Base-by-base conservation (phyloP, 2,888 invertebrate species). In the Hypena proboscidalis region DNA sequence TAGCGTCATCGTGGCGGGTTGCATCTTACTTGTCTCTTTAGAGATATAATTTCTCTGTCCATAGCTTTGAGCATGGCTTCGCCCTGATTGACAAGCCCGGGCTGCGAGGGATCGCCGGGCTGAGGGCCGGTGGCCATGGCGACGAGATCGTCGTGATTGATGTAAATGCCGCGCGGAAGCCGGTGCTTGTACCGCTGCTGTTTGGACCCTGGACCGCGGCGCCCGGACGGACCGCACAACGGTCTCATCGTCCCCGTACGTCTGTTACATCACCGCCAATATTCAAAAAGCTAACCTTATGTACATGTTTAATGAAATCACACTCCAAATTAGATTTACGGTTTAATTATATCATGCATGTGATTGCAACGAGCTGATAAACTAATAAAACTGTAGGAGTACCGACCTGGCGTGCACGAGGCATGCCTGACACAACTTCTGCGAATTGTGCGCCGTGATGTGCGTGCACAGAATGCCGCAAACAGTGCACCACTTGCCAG, bases 61-160 rank as follows among this genome's bases (percentile, higher is more conserved):
- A 98, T 96, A 74, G 96, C 95, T 90, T 95, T 95, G 75, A 99
- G 94, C 90, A 98, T 95, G 77, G 95, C 94, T 68, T 97, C 96
- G 69, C 95, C 95, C 82, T 95, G 95, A 77, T 93, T 93, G 80
- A 85, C 72, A 53, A 81, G 64, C 77, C 88, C 73, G 83, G 92
- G 74, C 90, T 92, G 73, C 57, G 80, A 68, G 35, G 90, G 77
- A 71, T 91, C 92, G 68, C 92, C 92, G 74, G 93, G 92, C 77
- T 92, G 92, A 45, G 95, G 94, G 68, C 94, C 95, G 57, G 95
- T 94, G 51, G 98, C 98, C 93, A 99, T 94, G 69, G 96, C 95
- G 67, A 97, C 95, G 85, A 99, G 94, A 93, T 98, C 98, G 89
- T 98, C 98, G 90, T 98, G 97, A 93, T 97, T 98, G 92, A 99